Evolutionary conservation across 2,797 vertebrate species (phyloP).

Genomic region (Allenopithecus nigroviridis): DNA sequence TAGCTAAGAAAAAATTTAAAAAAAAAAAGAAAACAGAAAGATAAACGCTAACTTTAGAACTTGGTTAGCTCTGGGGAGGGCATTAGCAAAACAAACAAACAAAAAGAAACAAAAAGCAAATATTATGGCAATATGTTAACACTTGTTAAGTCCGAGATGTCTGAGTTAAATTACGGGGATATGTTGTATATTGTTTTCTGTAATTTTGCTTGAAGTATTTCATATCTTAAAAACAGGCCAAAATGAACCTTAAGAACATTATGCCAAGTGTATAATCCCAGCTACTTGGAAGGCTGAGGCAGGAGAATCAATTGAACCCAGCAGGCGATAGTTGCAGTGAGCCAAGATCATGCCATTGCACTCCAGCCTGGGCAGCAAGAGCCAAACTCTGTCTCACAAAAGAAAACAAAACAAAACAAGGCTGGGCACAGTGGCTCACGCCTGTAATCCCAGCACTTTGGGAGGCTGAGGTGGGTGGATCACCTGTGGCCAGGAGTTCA

Average conservation of each 20-base stretch:
- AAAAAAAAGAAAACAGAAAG: neutral
- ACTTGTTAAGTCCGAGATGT: neutral
- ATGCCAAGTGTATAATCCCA: neutral
- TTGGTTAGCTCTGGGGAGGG: neutral
- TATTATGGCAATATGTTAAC: neutral
- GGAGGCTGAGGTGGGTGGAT: neutral
- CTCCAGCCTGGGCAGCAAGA: neutral
- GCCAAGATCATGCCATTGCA: neutral
- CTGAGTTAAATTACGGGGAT: neutral
- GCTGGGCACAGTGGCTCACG: neutral
- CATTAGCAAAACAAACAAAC: neutral
- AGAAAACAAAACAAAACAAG: neutral
- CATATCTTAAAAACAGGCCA: neutral
- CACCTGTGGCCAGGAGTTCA: neutral
- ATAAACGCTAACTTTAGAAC: neutral
- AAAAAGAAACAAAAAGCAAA: neutral
- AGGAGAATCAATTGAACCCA: accelerated
- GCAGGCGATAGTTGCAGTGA: neutral
- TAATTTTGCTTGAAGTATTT: slow-evolving; percentile 34
- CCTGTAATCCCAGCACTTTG: neutral
- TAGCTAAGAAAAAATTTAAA: neutral
- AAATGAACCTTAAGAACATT: neutral
- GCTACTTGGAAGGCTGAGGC: neutral
- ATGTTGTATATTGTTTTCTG: neutral
- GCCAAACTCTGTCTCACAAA: neutral